Base-by-base conservation (phyloP, 2,888 invertebrate genomes). In the Cerastis leucographa region DNA sequence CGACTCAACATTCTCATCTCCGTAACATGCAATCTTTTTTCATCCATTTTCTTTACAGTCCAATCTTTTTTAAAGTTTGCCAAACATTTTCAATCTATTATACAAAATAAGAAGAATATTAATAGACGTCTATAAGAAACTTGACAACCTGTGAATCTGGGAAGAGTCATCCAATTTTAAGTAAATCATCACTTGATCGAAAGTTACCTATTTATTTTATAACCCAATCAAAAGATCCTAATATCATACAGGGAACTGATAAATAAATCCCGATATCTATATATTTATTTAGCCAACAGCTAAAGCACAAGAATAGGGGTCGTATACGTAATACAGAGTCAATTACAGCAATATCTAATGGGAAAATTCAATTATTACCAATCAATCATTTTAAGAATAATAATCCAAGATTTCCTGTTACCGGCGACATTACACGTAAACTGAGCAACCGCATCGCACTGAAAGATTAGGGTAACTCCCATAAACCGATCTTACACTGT, bases 391-490 rank as follows among this genome's bases (percentile, higher is more conserved):
- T 5, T 19, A 54, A 51, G 7, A 25, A 19, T 25, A 35, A 19
- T 14, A 9, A 64, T 25, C 9, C 17, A 11, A 6, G 25, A 54
- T 29, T 72, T 68, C 35, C 66, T 42, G 49, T 49, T 54, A 70
- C 12, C 1, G 11, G 40, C 29, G 51, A 25, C 2, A 40, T 35
- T 22, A 71, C 69, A 62, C 7, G 35, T 35, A 42, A 66, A 71
- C 22, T n/a, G 17, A 44, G 64, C 40, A 42, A 29, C 11, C 61
- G 44, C 54, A 70, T 4, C 5, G n/a, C 29, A 40, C 11, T 81
- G 61, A 49, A 62, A 65, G 29, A 70, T 70, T 12, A 44, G 74
- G 74, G 82, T 74, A n/a, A 81, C 17, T 85, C 77, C 83, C 85
- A 0, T 54, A 65, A 35, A 64, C 81, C 85, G 5, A 14, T 7